A percentile compares a stretch with the other conserved stretches of the same genome.
phyloP scores from a whole-genome alignment of 1,140 invertebrate genomes.

The Drosophila lini region DNA sequence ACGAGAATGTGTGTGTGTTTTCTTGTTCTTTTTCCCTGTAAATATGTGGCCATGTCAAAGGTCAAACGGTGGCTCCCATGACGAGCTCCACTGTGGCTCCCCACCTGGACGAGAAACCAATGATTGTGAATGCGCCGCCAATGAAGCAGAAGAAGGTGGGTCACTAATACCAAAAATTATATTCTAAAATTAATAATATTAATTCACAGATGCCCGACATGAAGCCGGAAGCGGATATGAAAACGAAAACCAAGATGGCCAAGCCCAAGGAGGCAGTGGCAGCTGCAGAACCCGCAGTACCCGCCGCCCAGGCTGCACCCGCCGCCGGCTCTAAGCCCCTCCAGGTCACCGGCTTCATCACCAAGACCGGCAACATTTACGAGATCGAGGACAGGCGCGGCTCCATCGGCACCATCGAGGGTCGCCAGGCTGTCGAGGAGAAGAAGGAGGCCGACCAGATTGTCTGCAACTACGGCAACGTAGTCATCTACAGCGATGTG shows the following conservation, averaged over 20 bases:
- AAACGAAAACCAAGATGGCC: constrained; percentile 1
- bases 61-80: constrained; percentile 54
- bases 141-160: constrained; percentile 50
- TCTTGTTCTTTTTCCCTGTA: background rate
- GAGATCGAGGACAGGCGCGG: constrained; percentile 72
- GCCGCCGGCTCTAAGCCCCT: constrained; percentile 50
- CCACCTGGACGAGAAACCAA: constrained; percentile 46
- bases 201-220: background rate
- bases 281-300: background rate
- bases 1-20: constrained; percentile 1
- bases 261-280: background rate
- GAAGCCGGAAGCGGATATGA: constrained; percentile 21
- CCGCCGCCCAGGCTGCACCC: background rate
- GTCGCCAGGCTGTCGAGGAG: constrained; percentile 51
- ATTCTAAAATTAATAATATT: too few relatives aligned
- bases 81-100: constrained; percentile 63
- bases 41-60: constrained; percentile 16
- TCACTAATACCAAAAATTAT: background rate
- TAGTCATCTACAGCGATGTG: constrained; percentile 81
- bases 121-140: constrained; percentile 74
- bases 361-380: constrained; percentile 74
- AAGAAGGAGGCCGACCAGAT: constrained; percentile 33
- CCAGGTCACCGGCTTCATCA: constrained; percentile 79
- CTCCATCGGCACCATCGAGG: constrained; percentile 66
- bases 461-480: constrained; percentile 75